Percentiles rank a stretch among this genome's conserved stretches.
These are phyloP conservation scores for Gymnoscopelus microlampas DNA, from an alignment of 2,797 vertebrate species.

Conservation along the genomic window DNA sequence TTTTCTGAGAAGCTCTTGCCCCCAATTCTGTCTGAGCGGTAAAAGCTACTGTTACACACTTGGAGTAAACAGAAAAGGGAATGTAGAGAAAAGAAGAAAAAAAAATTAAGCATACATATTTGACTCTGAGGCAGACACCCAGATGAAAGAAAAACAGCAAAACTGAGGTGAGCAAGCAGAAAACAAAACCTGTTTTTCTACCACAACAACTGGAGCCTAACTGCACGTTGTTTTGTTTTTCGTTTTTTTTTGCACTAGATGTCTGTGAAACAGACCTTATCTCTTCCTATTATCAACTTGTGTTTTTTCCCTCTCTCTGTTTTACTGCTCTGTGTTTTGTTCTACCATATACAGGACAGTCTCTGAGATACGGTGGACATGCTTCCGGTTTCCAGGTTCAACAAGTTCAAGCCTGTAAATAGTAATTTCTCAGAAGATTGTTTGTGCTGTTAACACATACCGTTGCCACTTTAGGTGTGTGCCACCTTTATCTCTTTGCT, in stretches of 20 bases:
- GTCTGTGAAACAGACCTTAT: conserved; percentile 67
- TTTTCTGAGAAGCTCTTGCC: conserved; percentile 79
- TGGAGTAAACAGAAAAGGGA: conserved; percentile 40
- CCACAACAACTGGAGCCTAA: conserved; percentile 72
- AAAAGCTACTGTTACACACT: conserved; percentile 52
- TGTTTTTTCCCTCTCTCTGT: conserved; percentile 24
- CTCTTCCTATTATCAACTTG: conserved; percentile 62
- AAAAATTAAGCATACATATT: conserved; percentile 57
- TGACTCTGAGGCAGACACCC: conserved; percentile 56
- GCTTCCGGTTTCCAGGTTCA: conserved; percentile 73
- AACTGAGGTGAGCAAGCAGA: conserved; percentile 67
- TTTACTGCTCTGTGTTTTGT: conserved; percentile 65
- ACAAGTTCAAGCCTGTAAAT: conserved; percentile 55
- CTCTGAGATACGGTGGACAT: conserved; percentile 31
- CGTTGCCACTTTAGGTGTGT: conserved; percentile 46
- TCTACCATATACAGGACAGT: conserved; percentile 56
- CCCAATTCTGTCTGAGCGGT: conserved; percentile 54
- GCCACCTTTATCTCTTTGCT: conserved; percentile 68
- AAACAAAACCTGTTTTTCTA: conserved; percentile 72
- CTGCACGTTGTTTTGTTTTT: conserved; percentile 50
- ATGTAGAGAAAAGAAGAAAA: conserved; percentile 51
- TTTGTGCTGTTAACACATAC: conserved; percentile 51
- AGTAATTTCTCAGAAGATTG: conserved; percentile 64
- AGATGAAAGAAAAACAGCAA: conserved; percentile 70
- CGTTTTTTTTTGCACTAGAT: conserved; percentile 29